Percentiles rank a stretch among this genome's conserved stretches.
Evolutionary conservation across 2,113 vertebrate genomes (phyloP).

Genomic region (Choloepus hoffmanni): DNA sequence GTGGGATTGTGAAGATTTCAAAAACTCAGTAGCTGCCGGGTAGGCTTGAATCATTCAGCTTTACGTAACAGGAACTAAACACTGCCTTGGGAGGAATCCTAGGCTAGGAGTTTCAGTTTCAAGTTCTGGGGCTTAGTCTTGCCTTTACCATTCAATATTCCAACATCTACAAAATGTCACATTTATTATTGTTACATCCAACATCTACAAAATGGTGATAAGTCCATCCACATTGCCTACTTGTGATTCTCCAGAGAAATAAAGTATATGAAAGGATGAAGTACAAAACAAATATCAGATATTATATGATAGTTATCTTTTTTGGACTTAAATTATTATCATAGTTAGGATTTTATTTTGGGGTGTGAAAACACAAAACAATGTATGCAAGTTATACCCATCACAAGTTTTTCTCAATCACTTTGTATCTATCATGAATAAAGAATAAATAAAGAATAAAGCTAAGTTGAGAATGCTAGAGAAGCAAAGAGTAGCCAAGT

Average conservation of each 20-base stretch:
- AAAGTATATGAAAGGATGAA: neutral
- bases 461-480: neutral
- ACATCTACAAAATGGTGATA: neutral
- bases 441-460: neutral
- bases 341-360: constrained; percentile 44
- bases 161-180: neutral
- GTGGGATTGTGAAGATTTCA: neutral
- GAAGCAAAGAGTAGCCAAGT: neutral
- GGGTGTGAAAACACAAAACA: neutral
- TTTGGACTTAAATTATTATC: neutral
- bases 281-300: neutral
- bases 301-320: neutral
- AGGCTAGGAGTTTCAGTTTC: neutral
- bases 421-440: neutral
- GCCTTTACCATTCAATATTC: neutral
- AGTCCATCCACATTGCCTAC: neutral
- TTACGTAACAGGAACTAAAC: neutral
- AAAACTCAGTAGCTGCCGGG: neutral
- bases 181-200: neutral
- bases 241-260: neutral
- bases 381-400: neutral
- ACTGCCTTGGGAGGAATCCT: neutral
- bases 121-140: neutral
- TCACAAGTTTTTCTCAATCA: neutral
- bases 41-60: neutral